These are phyloP conservation scores for Siniperca scherzeri DNA, from an alignment of 2,797 vertebrate genomes.

Conservation along the genomic window DNA sequence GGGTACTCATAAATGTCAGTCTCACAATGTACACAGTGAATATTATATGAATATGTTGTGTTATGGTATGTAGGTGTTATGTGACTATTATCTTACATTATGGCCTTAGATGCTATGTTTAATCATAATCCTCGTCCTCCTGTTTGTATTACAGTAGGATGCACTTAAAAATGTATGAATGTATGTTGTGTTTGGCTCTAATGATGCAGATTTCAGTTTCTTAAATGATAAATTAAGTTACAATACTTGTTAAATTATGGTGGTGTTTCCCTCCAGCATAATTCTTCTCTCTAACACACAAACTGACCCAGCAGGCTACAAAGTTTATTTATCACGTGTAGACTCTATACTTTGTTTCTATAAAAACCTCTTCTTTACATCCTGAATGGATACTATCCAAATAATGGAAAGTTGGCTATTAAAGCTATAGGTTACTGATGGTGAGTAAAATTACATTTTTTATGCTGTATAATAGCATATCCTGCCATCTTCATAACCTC, in stretches of 20 bases:
- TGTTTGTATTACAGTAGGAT: background rate
- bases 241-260: constrained; percentile 8
- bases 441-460: constrained; percentile 33
- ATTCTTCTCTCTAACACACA: constrained; percentile 33
- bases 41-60: background rate
- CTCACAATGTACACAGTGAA: background rate
- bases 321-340: constrained; percentile 41
- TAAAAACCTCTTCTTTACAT: constrained; percentile 38
- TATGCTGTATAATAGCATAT: constrained; percentile 34
- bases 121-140: background rate
- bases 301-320: constrained; percentile 41
- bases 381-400: constrained; percentile 37
- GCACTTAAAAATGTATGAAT: constrained; percentile 29
- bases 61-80: background rate
- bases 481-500: constrained; percentile 27
- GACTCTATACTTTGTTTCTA: constrained; percentile 26
- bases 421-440: constrained; percentile 44
- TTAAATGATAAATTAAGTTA: constrained; percentile 19
- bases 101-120: constrained; percentile 3
- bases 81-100: constrained; percentile 2
- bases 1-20: background rate
- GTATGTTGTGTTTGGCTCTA: background rate
- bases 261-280: constrained; percentile 8
- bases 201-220: constrained; percentile 5
- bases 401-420: constrained; percentile 41